Evolutionary conservation across 1,140 invertebrate species (phyloP), one percentile per base, ranked within the genome.

Genomic region (Brevipalpus yothersi): DNA sequence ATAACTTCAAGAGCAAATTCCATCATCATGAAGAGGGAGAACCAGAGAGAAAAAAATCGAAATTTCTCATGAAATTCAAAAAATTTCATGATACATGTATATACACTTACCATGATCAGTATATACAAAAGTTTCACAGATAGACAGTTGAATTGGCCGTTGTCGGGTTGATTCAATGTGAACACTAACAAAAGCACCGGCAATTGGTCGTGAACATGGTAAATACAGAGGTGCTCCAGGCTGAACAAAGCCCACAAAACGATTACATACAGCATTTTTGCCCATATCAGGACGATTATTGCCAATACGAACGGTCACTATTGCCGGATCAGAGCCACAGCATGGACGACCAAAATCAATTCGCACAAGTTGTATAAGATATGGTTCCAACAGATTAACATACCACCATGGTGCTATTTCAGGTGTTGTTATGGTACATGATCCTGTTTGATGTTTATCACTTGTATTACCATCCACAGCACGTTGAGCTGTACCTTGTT

Each of bases 41-140:
- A 45, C 2, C 10, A 45, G n/a, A 45, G 21, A 53, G 5, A 19
- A 23, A 53, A 11, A 5, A 53, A 17, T 4, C 4, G 2, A 53
- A 53, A 53, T 7, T 15, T 45, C 0, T 45, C 12, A 4, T 2
- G 19, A 3, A 53, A 53, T 21, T 4, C 23, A 17, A 15, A 19
- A 21, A 15, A 53, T 2, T n/a, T 15, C 17, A 56, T 31, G 17
- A 31, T 7, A 56, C 9, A 2, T 23, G 19, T 40, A 56, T 17
- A 39, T 10, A 10, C 15, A 61, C 63, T 64, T 69, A 79, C 79
- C 74, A 66, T 92, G 87, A 73, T 92, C 87, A 0, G 89, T 92
- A 68, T 92, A 93, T 13, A 92, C 88, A 67, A 93, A 92, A 0
- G 86, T 84, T 72, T 93, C 88, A 69, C 88, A 93, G n/a, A 93